Conservation (phyloP, 2,888 invertebrate genomes). For the Tetramorium bicarinatum region DNA sequence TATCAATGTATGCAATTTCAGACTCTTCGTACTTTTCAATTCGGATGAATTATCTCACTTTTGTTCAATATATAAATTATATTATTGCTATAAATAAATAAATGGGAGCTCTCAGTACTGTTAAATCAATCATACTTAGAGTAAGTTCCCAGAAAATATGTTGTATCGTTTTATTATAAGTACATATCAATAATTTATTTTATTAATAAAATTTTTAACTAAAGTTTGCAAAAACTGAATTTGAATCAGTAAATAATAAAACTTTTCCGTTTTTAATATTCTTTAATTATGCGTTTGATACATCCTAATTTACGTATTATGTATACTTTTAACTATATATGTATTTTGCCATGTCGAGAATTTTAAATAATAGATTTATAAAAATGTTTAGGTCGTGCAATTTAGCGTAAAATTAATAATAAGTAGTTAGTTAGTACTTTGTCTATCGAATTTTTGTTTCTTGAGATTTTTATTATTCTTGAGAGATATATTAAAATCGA, state of each 20-base stretch:
- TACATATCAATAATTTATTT: neutral
- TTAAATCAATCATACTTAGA: neutral
- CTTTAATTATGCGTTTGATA: neutral
- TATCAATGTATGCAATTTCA: slow-evolving; percentile 23
- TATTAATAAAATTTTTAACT: neutral
- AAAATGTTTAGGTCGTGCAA: neutral
- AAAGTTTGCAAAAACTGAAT: neutral
- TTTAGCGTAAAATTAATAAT: neutral
- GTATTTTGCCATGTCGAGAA: neutral
- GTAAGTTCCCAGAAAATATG: neutral
- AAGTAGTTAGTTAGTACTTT: neutral
- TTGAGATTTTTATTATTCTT: neutral
- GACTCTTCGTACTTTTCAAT: neutral
- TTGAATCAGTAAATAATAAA: neutral
- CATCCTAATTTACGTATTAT: no score
- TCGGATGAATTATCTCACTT: neutral
- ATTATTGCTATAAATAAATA: slow-evolving; percentile 19
- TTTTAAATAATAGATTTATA: neutral
- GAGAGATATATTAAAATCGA: neutral
- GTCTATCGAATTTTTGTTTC: neutral
- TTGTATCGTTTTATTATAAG: neutral
- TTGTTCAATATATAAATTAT: neutral
- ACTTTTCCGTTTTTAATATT: neutral
- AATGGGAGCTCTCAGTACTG: neutral
- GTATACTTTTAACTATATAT: no score